These are phyloP conservation scores for Molossus alvarezi DNA, from an alignment of 2,797 vertebrate genomes.

Conservation along the genomic window DNA sequence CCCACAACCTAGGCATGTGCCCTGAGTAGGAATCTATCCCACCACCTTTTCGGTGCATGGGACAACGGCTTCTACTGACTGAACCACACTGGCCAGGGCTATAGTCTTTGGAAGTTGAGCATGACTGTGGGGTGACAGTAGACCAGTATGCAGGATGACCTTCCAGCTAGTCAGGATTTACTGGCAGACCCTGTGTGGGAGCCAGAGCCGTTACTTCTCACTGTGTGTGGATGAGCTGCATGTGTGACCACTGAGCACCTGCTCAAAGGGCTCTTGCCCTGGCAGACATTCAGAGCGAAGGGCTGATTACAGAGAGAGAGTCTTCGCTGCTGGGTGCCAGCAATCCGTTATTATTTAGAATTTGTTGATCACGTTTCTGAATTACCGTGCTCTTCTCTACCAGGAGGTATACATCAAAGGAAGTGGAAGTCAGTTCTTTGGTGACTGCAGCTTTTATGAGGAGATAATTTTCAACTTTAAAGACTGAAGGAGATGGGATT, in stretches of 20 bases:
- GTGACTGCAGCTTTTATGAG: not conserved
- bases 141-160: not conserved
- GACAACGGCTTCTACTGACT: not conserved
- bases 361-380: not conserved
- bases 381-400: not conserved
- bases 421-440: slow-evolving; percentile 6
- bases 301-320: not conserved
- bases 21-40: not conserved
- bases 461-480: slow-evolving; percentile 32
- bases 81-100: not conserved
- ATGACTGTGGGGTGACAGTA: not conserved
- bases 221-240: not conserved
- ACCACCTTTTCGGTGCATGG: not conserved
- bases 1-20: not conserved
- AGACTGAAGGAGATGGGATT: not conserved
- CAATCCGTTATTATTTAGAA: not conserved
- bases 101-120: not conserved
- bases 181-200: not conserved
- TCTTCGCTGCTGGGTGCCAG: not conserved
- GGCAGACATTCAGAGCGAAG: not conserved
- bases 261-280: not conserved
- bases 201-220: not conserved
- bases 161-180: not conserved
- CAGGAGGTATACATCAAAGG: not conserved
- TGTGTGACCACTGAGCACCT: not conserved